These are phyloP conservation scores for Urocitellus parryii DNA, from an alignment of 2,113 vertebrate genomes.

Conservation along the genomic window DNA sequence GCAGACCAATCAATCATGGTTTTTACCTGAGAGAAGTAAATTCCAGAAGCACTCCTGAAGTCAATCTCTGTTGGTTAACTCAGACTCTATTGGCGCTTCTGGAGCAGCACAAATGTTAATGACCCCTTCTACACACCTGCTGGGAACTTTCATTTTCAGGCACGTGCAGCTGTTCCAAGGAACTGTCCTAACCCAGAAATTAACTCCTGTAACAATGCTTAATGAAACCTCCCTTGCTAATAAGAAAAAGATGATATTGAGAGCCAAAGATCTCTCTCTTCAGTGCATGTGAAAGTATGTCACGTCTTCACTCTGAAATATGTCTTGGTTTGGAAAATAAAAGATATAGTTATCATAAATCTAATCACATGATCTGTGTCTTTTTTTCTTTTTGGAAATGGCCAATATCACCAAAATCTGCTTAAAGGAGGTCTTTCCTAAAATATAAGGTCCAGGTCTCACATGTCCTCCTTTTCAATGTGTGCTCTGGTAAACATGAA, in stretches of 20 bases:
- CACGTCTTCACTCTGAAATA: background rate
- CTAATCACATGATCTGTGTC: background rate
- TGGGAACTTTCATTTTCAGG: background rate
- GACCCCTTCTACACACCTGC: background rate
- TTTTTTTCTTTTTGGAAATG: constrained; percentile 33
- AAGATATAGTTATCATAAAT: background rate
- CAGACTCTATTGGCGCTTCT: background rate
- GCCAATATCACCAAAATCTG: background rate
- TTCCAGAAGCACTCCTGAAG: background rate
- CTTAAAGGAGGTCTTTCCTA: background rate
- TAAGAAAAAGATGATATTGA: background rate
- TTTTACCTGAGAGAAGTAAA: background rate
- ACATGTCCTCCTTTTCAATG: background rate
- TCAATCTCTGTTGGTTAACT: background rate
- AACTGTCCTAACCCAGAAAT: background rate
- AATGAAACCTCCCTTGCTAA: background rate
- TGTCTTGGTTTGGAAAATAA: background rate
- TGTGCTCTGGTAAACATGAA: background rate
- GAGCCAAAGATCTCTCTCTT: background rate
- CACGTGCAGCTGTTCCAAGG: background rate
- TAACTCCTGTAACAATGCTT: background rate
- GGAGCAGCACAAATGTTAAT: background rate
- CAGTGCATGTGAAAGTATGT: background rate
- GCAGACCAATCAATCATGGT: background rate
- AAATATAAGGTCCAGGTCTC: background rate